Evolutionary conservation across 2,113 vertebrate species (phyloP).

Genomic region (Hippopotamus amphibius): DNA sequence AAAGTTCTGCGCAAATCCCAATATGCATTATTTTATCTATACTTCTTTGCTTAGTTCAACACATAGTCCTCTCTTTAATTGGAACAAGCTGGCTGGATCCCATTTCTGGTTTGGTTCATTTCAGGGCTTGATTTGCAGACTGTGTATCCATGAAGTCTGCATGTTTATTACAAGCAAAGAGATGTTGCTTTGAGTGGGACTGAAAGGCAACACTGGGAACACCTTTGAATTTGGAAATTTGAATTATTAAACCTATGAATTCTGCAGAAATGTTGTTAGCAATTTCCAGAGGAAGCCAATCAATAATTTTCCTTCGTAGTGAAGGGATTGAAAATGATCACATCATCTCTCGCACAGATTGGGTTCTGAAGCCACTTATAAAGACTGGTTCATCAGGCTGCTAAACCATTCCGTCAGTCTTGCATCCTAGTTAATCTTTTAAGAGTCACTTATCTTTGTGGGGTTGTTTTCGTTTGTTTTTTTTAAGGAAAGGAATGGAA

Average conservation of each 20-base stretch:
- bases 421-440: not conserved
- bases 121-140: not conserved
- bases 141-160: not conserved
- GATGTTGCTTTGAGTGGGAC: not conserved
- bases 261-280: not conserved
- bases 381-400: not conserved
- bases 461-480: too few species aligned
- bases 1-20: not conserved
- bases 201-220: not conserved
- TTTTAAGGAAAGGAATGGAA: not conserved
- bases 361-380: not conserved
- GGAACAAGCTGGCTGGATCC: not conserved
- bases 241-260: not conserved
- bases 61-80: not conserved
- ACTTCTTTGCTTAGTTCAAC: not conserved
- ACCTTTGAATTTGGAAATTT: not conserved
- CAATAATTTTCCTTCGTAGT: constrained; percentile 28
- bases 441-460: not conserved
- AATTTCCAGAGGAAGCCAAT: not conserved
- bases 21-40: not conserved
- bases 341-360: not conserved
- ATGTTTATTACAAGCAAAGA: not conserved
- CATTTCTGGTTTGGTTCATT: not conserved
- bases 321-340: constrained; percentile 13
- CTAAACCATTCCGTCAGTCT: not conserved